Evolutionary conservation across 1,140 invertebrate genomes (phyloP).

Genomic region (Limonius californicus): DNA sequence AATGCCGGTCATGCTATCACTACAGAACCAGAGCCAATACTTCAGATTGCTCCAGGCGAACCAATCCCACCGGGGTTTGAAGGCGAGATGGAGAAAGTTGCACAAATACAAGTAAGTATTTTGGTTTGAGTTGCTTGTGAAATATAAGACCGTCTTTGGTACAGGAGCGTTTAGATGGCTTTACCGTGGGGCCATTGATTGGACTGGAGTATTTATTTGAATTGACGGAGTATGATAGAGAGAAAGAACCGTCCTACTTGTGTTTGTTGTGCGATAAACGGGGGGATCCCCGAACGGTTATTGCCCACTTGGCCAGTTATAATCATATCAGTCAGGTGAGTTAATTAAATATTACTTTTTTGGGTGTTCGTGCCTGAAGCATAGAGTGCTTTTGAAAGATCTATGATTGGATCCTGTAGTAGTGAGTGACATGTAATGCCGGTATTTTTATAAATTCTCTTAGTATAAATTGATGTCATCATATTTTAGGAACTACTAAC

Average conservation of each 20-base stretch:
- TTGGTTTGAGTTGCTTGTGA: no score
- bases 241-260: conserved; percentile 63
- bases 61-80: conserved; percentile 69
- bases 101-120: conserved; percentile 54
- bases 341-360: no score
- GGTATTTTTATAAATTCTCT: no score
- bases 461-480: no score
- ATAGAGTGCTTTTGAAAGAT: no score
- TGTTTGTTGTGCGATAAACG: conserved; percentile 73
- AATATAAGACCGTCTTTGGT: background rate
- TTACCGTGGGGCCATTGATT: conserved; percentile 46
- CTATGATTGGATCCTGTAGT: no score
- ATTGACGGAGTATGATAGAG: conserved; percentile 57
- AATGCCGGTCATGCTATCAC: background rate
- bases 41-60: conserved; percentile 58
- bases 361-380: no score
- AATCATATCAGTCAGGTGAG: conserved; percentile 53
- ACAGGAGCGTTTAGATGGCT: conserved; percentile 42
- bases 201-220: conserved; percentile 70
- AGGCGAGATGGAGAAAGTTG: conserved; percentile 54
- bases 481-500: no score
- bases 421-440: no score
- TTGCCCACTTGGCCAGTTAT: conserved; percentile 70
- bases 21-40: background rate
- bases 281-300: conserved; percentile 68